These are phyloP conservation scores for Sycophila texana DNA, from an alignment of 2,888 invertebrate species.

Conservation along the genomic window DNA sequence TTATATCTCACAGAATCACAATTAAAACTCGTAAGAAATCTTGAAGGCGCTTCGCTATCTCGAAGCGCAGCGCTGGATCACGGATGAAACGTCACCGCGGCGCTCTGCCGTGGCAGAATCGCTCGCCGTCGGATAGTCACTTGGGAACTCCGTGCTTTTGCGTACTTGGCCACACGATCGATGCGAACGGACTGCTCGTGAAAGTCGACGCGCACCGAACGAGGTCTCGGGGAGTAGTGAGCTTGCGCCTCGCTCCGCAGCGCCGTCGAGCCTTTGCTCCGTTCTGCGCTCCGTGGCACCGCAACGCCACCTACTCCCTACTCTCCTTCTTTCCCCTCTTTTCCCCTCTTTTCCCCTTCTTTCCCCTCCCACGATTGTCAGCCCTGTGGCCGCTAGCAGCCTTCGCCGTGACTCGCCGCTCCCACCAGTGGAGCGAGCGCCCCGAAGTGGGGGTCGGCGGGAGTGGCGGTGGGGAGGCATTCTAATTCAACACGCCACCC, in stretches of 20 bases:
- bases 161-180: no score
- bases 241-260: slow-evolving; percentile 58
- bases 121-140: slow-evolving; percentile 30
- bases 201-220: slow-evolving; percentile 60
- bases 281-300: slow-evolving; percentile 62
- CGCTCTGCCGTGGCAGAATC: slow-evolving; percentile 50
- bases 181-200: not conserved
- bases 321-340: slow-evolving; percentile 54
- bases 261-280: slow-evolving; percentile 36
- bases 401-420: slow-evolving; percentile 43
- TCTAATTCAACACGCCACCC: slow-evolving; percentile 76
- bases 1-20: slow-evolving; percentile 53
- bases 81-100: slow-evolving; percentile 22
- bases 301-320: slow-evolving; percentile 66
- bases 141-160: no score
- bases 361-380: slow-evolving; percentile 16
- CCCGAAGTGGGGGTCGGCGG: slow-evolving; percentile 77
- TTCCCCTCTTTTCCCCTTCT: slow-evolving; percentile 30
- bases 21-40: slow-evolving; percentile 11
- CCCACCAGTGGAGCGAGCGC: slow-evolving; percentile 42
- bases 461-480: slow-evolving; percentile 73
- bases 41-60: not conserved
- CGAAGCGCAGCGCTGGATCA: not conserved
- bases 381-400: slow-evolving; percentile 17
- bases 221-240: slow-evolving; percentile 71